A percentile compares a stretch with the other conserved stretches of the same genome.
Conservation (phyloP, 1,140 invertebrate genomes). For the Heliconius himera region DNA sequence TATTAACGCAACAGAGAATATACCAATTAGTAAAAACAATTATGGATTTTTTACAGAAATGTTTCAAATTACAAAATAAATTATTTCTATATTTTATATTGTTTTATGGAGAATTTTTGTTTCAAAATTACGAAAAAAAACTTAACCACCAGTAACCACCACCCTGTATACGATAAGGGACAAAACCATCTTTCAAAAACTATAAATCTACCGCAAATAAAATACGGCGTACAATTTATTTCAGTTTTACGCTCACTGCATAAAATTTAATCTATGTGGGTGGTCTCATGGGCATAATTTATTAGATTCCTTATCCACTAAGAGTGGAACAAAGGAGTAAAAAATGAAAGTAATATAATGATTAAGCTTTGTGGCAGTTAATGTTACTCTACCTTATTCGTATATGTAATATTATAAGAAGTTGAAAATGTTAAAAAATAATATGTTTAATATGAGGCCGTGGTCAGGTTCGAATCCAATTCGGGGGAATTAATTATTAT, state of each 20-base stretch:
- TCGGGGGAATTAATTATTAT: no score
- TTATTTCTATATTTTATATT: no score
- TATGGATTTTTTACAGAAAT: no score
- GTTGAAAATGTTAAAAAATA: no score
- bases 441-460: no score
- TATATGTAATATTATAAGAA: no score
- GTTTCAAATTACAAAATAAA: no score
- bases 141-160: neutral
- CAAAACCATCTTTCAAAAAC: neutral
- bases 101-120: no score
- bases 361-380: neutral
- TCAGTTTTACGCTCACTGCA: constrained; percentile 8
- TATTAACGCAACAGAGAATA: no score
- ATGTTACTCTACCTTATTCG: neutral
- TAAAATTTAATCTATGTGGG: constrained; percentile 14
- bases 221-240: neutral
- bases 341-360: constrained; percentile 4
- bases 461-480: no score
- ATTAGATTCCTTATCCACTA: constrained; percentile 15
- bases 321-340: constrained; percentile 4
- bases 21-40: no score
- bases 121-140: no score
- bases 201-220: constrained; percentile 4
- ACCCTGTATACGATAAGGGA: neutral
- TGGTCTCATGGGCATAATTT: neutral